Evolutionary conservation across 2,113 vertebrate genomes (phyloP).

Genomic region (Sylvietta virens): DNA sequence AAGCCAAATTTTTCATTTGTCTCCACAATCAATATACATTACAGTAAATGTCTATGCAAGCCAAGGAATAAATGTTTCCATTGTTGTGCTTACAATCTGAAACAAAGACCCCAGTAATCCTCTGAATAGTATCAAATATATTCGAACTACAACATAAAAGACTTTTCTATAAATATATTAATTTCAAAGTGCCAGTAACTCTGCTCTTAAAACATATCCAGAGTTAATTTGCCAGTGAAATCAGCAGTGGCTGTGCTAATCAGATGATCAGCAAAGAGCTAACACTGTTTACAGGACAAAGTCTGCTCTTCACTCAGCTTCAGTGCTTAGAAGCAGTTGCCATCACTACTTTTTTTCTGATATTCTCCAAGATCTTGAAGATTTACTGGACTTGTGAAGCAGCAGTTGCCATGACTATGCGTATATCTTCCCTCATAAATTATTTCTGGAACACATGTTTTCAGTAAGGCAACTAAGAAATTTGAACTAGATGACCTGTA

Average conservation of each 20-base stretch:
- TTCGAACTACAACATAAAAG: neutral
- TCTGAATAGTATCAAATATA: neutral
- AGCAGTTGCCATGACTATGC: slow-evolving; percentile 34
- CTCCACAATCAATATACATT: neutral
- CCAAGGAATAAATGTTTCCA: neutral
- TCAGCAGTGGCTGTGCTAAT: neutral
- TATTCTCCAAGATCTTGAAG: neutral
- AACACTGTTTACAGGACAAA: neutral
- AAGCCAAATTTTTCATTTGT: neutral
- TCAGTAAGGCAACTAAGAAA: neutral
- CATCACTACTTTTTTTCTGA: neutral
- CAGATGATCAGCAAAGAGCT: neutral
- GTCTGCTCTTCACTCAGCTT: neutral
- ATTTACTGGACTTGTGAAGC: slow-evolving; percentile 18
- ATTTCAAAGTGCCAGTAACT: neutral
- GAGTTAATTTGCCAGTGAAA: neutral
- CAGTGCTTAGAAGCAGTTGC: neutral
- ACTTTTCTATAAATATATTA: neutral
- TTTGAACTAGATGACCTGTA: neutral
- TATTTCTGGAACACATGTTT: slow-evolving; percentile 36
- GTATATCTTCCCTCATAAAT: slow-evolving; percentile 34
- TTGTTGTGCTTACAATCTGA: neutral
- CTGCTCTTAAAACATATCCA: neutral
- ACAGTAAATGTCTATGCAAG: neutral
- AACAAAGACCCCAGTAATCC: neutral